Evolutionary conservation across 2,797 vertebrate species (phyloP), one percentile per base, ranked within the genome.

Genomic region (Chloroceryle inda): DNA sequence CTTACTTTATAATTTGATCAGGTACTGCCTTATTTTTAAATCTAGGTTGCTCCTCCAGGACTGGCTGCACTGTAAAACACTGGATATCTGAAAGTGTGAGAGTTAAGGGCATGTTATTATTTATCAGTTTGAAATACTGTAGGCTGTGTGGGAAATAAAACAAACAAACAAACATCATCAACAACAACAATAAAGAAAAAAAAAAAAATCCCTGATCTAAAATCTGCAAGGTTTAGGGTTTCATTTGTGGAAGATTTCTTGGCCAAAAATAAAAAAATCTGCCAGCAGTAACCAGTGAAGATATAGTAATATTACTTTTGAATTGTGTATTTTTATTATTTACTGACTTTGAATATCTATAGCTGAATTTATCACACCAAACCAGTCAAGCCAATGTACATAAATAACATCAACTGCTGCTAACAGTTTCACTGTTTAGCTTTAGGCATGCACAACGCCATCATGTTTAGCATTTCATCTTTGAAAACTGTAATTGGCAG

Each of bases 1-100:
- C 99, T 98, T 97, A 99, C 99, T 99, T 99, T 97, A 99, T 99
- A 74, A 99, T 99, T 98, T 99, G 99, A 97, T 99, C 99, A 16
- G 99, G 99, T 22, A 99, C 99, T 1, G 99, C 99, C 92, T 99
- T 99, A 94, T 99, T 99, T 98, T 99, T 99, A 97, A 99, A 98
- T 68, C 98, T 98, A 6, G 98, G 98, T 50, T 99, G 99, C 72
- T 99, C 99, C 97, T 99, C 99, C 29, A 99, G 98, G 81, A 99
- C 99, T 5, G 99, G 99, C 58, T 99, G 99, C 45, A 99, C 99
- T 11, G 99, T 99, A 95, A 99, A 99, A 95, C 99, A 99, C 96
- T 99, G 99, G 93, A 99, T 99, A 80, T 99, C 99, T 99, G 98
- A 78, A 85, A 53, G 49, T 1, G 10, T 38, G 45, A 35, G 84